phyloP scores from a whole-genome alignment of 2,797 vertebrate genomes.

The Hyperoplus lanceolatus region DNA sequence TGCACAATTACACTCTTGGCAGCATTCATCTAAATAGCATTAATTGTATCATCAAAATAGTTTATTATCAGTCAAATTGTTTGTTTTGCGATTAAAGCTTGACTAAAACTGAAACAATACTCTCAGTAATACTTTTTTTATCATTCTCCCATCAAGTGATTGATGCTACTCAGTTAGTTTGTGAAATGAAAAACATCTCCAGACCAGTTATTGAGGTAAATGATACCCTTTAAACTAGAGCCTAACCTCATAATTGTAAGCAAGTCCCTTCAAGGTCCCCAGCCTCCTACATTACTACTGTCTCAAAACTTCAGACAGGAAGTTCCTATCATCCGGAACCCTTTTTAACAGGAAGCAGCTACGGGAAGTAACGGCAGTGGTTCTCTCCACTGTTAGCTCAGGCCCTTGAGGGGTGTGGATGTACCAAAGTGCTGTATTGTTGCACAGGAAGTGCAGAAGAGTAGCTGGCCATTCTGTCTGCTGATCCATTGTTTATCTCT shows the following conservation, averaged over 20 bases:
- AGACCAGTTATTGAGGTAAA: neutral
- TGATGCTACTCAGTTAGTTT: neutral
- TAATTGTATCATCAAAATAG: neutral
- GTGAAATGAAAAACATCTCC: neutral
- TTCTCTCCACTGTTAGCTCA: conserved; percentile 58
- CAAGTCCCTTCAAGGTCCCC: conserved; percentile 12
- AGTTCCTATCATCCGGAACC: conserved; percentile 77
- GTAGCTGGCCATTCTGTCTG: conserved; percentile 69
- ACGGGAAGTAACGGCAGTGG: conserved; percentile 79
- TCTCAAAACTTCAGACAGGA: conserved; percentile 75
- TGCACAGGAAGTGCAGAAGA: conserved; percentile 83
- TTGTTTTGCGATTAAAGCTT: conserved; percentile 9
- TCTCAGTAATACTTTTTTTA: neutral
- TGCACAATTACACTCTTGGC: neutral
- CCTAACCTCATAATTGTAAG: neutral
- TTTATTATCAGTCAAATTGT: conserved; percentile 3
- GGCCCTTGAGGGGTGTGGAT: conserved; percentile 64
- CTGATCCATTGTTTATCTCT: conserved; percentile 78
- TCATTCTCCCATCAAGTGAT: neutral
- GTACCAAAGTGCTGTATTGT: conserved; percentile 74
- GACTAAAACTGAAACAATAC: too few relatives aligned
- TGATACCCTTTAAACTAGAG: neutral
- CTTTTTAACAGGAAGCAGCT: conserved; percentile 78
- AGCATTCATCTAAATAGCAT: conserved; percentile 4
- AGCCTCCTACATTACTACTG: conserved; percentile 22